Evolutionary conservation across 1,140 invertebrate species (phyloP).

Genomic region (Bombus pascuorum): DNA sequence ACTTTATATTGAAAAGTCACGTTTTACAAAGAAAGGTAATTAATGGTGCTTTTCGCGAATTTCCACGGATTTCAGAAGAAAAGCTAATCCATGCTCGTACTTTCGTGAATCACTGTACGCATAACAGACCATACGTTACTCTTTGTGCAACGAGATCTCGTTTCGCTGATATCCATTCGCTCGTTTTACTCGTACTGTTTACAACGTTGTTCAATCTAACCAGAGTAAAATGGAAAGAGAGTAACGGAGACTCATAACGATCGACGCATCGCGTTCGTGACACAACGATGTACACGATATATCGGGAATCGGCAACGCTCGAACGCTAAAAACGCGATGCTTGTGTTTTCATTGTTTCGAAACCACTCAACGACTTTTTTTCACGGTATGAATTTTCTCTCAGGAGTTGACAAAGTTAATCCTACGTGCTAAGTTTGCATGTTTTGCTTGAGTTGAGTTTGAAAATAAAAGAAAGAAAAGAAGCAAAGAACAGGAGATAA

Average conservation of each 20-base stretch:
- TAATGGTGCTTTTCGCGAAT: no score
- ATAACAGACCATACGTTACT: background rate
- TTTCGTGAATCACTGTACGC: background rate
- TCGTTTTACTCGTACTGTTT: conserved; percentile 6
- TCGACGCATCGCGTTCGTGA: background rate
- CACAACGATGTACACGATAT: background rate
- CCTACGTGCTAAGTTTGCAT: background rate
- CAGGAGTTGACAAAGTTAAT: background rate
- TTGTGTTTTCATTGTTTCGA: background rate
- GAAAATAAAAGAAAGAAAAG: background rate
- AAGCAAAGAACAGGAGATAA: background rate
- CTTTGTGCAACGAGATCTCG: conserved; percentile 7
- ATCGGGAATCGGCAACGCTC: background rate
- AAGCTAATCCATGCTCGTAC: background rate
- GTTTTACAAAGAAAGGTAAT: no score
- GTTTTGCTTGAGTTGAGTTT: background rate
- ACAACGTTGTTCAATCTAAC: background rate
- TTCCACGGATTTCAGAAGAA: background rate
- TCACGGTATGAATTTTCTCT: background rate
- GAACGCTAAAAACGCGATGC: background rate
- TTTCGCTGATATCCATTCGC: conserved; percentile 23
- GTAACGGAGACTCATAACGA: background rate
- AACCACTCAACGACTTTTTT: background rate
- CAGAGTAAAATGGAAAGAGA: background rate
- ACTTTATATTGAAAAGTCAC: no score